Conservation (phyloP, 2,113 vertebrate genomes). For the Ranitomeya imitator region DNA sequence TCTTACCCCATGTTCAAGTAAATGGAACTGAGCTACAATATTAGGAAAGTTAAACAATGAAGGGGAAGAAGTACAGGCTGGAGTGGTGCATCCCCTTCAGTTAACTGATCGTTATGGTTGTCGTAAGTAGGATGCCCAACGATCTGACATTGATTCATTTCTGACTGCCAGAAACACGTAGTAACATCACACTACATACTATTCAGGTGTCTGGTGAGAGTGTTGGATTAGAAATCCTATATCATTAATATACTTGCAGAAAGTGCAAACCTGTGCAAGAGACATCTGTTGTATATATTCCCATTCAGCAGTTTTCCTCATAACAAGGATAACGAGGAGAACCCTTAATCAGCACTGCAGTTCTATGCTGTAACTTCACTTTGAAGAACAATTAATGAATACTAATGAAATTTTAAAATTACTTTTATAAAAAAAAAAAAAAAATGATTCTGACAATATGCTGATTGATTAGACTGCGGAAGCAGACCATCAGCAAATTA, state of each 20-base stretch:
- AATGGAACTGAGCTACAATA: neutral
- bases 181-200: neutral
- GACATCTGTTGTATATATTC: constrained; percentile 43
- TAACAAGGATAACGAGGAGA: constrained; percentile 56
- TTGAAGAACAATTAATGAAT: constrained; percentile 55
- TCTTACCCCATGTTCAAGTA: too few relatives aligned
- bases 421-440: constrained; percentile 30
- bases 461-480: constrained; percentile 44
- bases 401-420: constrained; percentile 53
- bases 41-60: neutral
- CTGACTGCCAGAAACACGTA: neutral
- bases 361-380: constrained; percentile 29
- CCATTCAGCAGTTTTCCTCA: constrained; percentile 51
- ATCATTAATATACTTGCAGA: constrained; percentile 43
- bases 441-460: constrained; percentile 35
- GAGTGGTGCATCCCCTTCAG: neutral
- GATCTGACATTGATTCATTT: neutral
- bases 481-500: constrained; percentile 33
- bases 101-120: neutral
- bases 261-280: constrained; percentile 43
- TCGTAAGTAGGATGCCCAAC: neutral
- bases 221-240: constrained; percentile 2
- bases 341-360: constrained; percentile 49
- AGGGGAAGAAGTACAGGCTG: neutral
- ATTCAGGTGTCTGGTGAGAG: constrained; percentile 18